These are phyloP conservation scores for Helarctos malayanus DNA, from an alignment of 2,797 vertebrate genomes.

Conservation along the genomic window DNA sequence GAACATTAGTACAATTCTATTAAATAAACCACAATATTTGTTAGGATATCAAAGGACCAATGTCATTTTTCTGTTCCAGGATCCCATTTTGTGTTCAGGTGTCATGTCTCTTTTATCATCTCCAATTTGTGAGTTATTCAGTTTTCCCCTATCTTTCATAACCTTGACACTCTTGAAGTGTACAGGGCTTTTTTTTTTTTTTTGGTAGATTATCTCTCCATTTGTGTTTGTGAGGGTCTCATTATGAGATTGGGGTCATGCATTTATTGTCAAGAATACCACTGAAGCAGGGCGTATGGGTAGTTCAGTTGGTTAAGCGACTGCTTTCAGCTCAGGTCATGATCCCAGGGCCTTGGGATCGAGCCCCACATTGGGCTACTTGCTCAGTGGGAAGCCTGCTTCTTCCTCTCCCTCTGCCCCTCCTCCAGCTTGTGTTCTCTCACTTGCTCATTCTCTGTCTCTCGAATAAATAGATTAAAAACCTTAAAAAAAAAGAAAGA, in stretches of 20 bases:
- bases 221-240: slow-evolving; percentile 13
- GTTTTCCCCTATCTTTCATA: not conserved
- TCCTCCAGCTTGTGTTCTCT: no score
- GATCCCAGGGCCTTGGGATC: no score
- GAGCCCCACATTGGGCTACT: no score
- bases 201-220: slow-evolving; percentile 4
- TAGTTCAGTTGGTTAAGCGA: no score
- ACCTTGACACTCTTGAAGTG: slow-evolving; percentile 38
- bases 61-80: not conserved
- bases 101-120: slow-evolving; percentile 21
- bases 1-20: not conserved
- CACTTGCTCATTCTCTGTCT: no score
- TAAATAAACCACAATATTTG: not conserved
- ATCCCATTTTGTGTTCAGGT: not conserved
- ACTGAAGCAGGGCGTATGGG: not conserved
- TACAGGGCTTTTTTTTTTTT: not conserved
- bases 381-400: no score
- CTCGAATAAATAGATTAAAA: no score
- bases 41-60: not conserved
- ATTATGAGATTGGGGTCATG: not conserved
- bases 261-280: slow-evolving; percentile 7
- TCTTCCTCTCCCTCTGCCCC: no score
- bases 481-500: not conserved
- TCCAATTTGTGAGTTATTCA: slow-evolving; percentile 9
- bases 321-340: no score